A percentile compares a stretch with the other conserved stretches of the same genome.
Evolutionary conservation across 2,797 vertebrate genomes (phyloP).

Genomic region (Microcaecilia unicolor): DNA sequence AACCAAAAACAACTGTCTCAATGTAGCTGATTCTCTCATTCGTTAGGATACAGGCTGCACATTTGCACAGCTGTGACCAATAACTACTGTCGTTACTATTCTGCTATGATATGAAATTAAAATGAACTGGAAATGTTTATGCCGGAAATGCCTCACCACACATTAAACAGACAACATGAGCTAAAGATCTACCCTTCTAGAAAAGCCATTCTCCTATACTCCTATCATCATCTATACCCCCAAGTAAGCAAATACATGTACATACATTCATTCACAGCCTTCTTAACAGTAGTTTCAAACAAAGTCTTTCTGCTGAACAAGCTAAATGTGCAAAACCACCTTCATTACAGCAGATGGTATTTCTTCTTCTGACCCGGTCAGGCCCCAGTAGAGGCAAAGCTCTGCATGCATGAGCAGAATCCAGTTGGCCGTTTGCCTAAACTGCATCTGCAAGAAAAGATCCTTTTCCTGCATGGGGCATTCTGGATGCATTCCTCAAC

Average conservation of each 20-base stretch:
- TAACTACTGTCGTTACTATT: slow-evolving; percentile 39
- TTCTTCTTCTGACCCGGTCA: slow-evolving; percentile 12
- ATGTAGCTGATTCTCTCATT: slow-evolving; percentile 29
- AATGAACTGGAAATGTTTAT: slow-evolving; percentile 48
- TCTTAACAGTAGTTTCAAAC: slow-evolving; percentile 11
- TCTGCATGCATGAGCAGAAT: slow-evolving; percentile 23
- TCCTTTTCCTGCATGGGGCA: slow-evolving; percentile 1
- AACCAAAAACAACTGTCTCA: slow-evolving; percentile 27
- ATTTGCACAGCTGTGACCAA: slow-evolving; percentile 41
- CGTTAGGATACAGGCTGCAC: slow-evolving; percentile 29
- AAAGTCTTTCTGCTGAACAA: not conserved
- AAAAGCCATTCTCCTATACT: slow-evolving; percentile 6
- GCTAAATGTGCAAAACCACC: not conserved
- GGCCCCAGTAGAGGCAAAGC: slow-evolving; percentile 12
- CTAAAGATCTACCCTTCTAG: slow-evolving; percentile 4
- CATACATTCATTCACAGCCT: too few relatives aligned
- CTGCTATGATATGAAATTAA: slow-evolving; percentile 34
- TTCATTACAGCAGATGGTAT: slow-evolving; percentile 22
- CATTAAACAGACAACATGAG: slow-evolving; percentile 32
- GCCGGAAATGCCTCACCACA: slow-evolving; percentile 21
- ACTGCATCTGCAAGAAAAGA: slow-evolving; percentile 6
- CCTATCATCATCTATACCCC: too few relatives aligned
- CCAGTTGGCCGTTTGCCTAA: not conserved
- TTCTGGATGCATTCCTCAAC: slow-evolving; percentile 15
- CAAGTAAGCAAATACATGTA: too few relatives aligned